A percentile compares a stretch with the other conserved stretches of the same genome.
These are phyloP conservation scores for Zhengitettix transpicula DNA, from an alignment of 2,888 invertebrate genomes.

Conservation along the genomic window DNA sequence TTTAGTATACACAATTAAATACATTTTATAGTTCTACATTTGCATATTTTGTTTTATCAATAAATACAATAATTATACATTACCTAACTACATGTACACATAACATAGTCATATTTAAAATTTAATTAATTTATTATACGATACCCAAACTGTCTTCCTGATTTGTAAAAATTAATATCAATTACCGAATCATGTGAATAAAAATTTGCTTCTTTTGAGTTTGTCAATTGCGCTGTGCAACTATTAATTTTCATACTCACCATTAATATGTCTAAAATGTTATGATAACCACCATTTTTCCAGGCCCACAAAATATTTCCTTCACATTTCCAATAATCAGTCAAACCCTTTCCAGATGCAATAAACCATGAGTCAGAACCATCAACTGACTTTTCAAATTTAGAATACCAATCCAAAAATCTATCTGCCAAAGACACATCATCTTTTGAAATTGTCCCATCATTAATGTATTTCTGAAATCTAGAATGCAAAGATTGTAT, in stretches of 20 bases:
- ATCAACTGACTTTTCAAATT: slow-evolving; percentile 32
- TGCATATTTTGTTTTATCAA: no score
- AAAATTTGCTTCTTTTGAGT: no score
- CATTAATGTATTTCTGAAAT: slow-evolving; percentile 1
- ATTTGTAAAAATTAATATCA: no score
- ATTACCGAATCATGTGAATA: no score
- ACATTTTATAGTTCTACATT: no score
- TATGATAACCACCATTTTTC: slow-evolving; percentile 54
- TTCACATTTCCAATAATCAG: slow-evolving; percentile 47
- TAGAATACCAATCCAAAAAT: slow-evolving; percentile 44
- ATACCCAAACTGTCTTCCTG: no score
- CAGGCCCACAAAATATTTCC: slow-evolving; percentile 56
- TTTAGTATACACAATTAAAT: no score
- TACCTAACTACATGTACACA: no score
- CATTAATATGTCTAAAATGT: slow-evolving; percentile 48
- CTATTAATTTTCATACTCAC: slow-evolving; percentile 25
- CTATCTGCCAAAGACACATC: slow-evolving; percentile 22
- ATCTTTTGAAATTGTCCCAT: slow-evolving; percentile 2
- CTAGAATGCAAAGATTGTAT: neutral
- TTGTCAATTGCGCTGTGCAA: no score
- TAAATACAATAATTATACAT: no score
- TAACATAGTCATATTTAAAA: no score
- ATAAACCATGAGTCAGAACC: slow-evolving; percentile 46
- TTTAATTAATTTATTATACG: no score
- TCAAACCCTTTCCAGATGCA: slow-evolving; percentile 44